These are phyloP conservation scores for Aspidiotus rigidus DNA, from an alignment of 2,888 invertebrate species.

Conservation along the genomic window DNA sequence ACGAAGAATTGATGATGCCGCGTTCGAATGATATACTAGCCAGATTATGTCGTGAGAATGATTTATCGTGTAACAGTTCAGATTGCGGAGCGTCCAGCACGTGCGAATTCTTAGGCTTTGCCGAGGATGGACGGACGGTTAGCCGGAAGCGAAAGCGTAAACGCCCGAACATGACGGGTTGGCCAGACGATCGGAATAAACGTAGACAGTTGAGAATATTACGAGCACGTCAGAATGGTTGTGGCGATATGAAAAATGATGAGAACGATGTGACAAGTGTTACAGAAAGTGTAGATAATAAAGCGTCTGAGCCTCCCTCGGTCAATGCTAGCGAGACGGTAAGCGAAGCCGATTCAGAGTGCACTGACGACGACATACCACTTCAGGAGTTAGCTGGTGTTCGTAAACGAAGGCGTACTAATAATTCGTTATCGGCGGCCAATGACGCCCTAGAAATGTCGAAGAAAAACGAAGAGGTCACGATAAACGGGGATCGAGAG, in stretches of 20 bases:
- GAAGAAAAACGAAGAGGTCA: background rate
- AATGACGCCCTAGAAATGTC: background rate
- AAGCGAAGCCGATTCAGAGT: conserved; percentile 29
- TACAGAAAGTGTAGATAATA: background rate
- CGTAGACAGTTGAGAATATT: conserved; percentile 37
- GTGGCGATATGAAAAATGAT: background rate
- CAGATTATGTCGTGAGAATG: conserved; percentile 26
- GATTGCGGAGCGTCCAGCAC: conserved; percentile 39
- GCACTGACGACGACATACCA: conserved; percentile 23
- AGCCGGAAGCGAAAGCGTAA: conserved; percentile 44
- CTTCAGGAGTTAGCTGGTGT: background rate
- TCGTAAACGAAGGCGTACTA: conserved; percentile 12
- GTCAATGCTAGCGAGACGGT: background rate
- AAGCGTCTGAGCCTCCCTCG: background rate
- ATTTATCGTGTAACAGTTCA: conserved; percentile 39
- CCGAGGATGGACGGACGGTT: conserved; percentile 37
- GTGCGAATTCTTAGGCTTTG: conserved; percentile 36
- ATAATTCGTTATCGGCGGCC: background rate
- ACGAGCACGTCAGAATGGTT: background rate
- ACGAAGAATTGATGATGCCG: conserved; percentile 28
- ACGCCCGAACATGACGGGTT: conserved; percentile 70
- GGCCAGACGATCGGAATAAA: conserved; percentile 51
- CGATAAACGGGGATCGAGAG: background rate
- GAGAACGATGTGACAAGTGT: background rate
- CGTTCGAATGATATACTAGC: conserved; percentile 6